phyloP scores from a whole-genome alignment of 2,888 invertebrate species.

The Cosmopolites sordidus region DNA sequence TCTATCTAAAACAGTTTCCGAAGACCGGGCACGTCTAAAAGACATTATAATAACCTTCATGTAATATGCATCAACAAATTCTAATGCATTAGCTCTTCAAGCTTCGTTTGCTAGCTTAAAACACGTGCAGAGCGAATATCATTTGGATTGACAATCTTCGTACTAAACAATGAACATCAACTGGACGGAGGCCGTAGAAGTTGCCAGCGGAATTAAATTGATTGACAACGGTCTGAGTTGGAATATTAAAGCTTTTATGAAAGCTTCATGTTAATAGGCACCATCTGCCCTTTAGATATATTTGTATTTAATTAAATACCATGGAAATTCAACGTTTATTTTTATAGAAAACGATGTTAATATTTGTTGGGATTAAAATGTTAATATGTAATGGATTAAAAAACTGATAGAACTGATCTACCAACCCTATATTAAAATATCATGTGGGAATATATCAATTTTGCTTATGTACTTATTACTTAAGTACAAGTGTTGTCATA shows the following conservation, averaged over 20 bases:
- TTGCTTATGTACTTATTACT: too few relatives aligned
- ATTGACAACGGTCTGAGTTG: conserved; percentile 15
- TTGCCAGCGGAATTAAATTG: conserved; percentile 6
- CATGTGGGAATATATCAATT: too few relatives aligned
- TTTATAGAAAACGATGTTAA: too few relatives aligned
- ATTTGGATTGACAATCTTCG: conserved; percentile 14
- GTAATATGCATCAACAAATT: conserved; percentile 17
- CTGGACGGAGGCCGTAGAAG: conserved; percentile 9
- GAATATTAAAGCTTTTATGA: too few relatives aligned
- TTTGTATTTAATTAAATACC: not conserved
- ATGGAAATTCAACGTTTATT: too few relatives aligned
- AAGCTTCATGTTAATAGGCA: not conserved
- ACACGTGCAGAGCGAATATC: conserved; percentile 11
- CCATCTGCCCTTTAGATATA: not conserved
- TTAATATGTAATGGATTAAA: too few relatives aligned
- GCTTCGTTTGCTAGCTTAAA: not conserved
- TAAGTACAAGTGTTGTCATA: too few relatives aligned
- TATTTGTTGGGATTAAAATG: too few relatives aligned
- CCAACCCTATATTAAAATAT: too few relatives aligned
- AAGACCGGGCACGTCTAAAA: too few relatives aligned
- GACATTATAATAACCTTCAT: conserved; percentile 6
- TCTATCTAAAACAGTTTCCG: too few relatives aligned
- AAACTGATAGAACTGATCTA: too few relatives aligned
- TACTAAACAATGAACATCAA: conserved; percentile 10
- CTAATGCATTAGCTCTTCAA: conserved; percentile 13